phyloP scores from a whole-genome alignment of 1,140 invertebrate genomes.

The Macrotrachela quadricornifera region DNA sequence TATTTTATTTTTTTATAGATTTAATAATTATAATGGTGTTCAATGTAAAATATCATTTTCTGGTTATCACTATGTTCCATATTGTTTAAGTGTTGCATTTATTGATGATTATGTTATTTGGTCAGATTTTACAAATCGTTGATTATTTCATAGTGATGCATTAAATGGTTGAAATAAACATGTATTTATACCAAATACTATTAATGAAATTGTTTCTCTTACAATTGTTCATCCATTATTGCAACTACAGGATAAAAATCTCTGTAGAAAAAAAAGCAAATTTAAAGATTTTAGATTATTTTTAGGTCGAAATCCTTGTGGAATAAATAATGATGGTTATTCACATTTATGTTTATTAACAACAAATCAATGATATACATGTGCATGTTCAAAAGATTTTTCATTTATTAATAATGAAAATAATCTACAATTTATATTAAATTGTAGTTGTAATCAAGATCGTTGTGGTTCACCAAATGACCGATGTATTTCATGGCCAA shows the following conservation, averaged over 20 bases:
- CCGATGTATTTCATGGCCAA: constrained; percentile 63
- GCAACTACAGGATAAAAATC: not conserved
- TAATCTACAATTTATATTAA: constrained; percentile 73
- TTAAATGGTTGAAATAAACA: constrained; percentile 3
- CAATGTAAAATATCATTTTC: not conserved
- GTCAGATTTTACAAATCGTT: constrained; percentile 1
- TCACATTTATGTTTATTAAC: constrained; percentile 80
- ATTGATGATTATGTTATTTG: not conserved
- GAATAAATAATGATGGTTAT: constrained; percentile 76
- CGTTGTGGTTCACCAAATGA: constrained; percentile 61
- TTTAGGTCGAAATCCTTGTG: constrained; percentile 52
- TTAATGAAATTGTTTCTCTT: not conserved
- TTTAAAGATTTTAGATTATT: too few species aligned
- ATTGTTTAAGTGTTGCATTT: not conserved
- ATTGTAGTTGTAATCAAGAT: constrained; percentile 77
- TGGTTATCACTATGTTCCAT: not conserved
- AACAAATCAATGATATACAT: constrained; percentile 49
- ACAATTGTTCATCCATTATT: not conserved
- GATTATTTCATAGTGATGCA: not conserved
- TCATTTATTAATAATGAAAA: constrained; percentile 60
- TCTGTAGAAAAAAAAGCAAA: too few species aligned
- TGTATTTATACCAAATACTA: not conserved
- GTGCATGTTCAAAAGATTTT: constrained; percentile 60
- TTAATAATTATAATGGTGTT: constrained; percentile 3
- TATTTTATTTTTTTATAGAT: not conserved